Evolutionary conservation across 2,113 vertebrate genomes (phyloP), one percentile per base, ranked within the genome.

Genomic region (Apteryx mantelli): DNA sequence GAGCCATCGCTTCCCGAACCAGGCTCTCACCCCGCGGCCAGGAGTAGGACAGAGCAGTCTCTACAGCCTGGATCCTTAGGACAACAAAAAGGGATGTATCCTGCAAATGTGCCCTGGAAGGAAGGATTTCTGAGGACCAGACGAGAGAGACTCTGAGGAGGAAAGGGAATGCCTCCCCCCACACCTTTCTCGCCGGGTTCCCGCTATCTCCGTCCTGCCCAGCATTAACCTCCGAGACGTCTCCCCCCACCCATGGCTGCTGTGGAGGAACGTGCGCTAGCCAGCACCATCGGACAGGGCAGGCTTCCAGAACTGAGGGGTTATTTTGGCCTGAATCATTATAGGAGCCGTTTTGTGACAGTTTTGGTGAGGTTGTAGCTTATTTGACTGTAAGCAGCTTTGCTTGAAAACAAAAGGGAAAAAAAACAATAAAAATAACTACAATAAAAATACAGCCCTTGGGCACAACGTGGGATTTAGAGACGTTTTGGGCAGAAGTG

Each of bases 1-100:
- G 56, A 89, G 94, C 79, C 63, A 55, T 53, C 5, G 2, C 73
- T 88, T 69, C 79, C 94, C 78, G 58, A 17, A 63, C 93, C 79
- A 97, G 95, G 89, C 92, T 96, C 93, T 97, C 91, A 68, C 76
- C 91, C 78, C 26, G 82, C 80, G 65, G 68, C 34, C 87, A 1
- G 88, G 80, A 71, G 88, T 63, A 22, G 68, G 61, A 30, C 26
- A 7, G 20, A 50, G 56, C 76, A 3, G 53, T 46, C 73, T 73
- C 82, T 64, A 68, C 91, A 95, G 89, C 81, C 91, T 64, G 64
- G 91, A 38, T 96, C 91, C 16, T 89, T 66, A 74, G 76, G 89
- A 83, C 83, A 93, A 95, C 91, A 52, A 75, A 92, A 73, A 77
- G 84, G 58, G 88, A 86, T 8, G 30, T 63, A 89, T 86, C 78